Evolutionary conservation across 2,113 vertebrate genomes (phyloP).

Genomic region (Myocastor coypus): DNA sequence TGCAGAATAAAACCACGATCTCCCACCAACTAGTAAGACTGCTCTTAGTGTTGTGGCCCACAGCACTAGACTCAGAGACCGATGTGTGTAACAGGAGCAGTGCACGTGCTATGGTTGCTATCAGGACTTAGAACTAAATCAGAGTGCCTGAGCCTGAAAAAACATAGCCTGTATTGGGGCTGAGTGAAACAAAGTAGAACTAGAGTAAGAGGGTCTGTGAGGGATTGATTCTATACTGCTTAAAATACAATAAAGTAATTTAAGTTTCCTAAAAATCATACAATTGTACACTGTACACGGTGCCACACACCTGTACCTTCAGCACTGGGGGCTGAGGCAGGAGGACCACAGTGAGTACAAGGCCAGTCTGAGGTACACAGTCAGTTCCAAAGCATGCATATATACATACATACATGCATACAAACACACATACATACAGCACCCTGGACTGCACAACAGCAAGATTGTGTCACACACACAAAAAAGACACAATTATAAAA

Average conservation of each 20-base stretch:
- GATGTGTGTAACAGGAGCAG: not conserved
- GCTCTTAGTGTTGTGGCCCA: not conserved
- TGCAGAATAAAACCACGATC: not conserved
- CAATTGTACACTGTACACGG: not conserved
- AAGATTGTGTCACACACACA: not conserved
- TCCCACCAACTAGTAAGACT: conserved; percentile 37
- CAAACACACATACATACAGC: too few species aligned
- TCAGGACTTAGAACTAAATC: conserved; percentile 19
- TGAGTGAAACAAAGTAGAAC: not conserved
- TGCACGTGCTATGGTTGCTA: not conserved
- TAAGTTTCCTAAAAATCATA: conserved; percentile 25
- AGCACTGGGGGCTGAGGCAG: not conserved
- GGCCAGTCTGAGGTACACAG: not conserved
- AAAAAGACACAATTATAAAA: conserved; percentile 25
- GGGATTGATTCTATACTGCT: not conserved
- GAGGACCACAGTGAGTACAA: not conserved
- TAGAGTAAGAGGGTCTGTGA: not conserved
- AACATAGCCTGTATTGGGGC: not conserved
- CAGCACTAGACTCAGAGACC: not conserved
- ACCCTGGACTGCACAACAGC: not conserved
- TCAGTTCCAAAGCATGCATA: not conserved
- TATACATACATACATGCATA: too few species aligned
- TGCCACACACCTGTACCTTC: not conserved
- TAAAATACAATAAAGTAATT: conserved; percentile 33
- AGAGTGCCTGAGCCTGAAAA: not conserved